Conservation (phyloP, 2,113 vertebrate species). For the Oceanites oceanicus region DNA sequence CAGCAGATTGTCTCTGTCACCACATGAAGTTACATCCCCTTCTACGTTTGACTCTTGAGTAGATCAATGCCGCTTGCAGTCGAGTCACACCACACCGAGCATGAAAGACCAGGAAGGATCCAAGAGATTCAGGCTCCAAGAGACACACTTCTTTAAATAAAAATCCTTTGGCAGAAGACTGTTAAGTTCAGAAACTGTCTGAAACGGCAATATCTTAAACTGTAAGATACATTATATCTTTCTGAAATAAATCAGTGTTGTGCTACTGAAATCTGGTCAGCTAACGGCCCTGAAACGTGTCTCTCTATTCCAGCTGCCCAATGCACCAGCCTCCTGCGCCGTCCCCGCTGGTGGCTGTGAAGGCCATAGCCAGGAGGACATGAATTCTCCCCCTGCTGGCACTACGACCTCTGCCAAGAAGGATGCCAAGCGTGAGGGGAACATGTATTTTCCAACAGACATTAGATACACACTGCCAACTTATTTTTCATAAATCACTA, state of each 20-base stretch:
- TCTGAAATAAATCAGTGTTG: not conserved
- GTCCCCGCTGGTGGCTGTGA: not conserved
- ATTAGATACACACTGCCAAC: not conserved
- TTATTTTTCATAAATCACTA: not conserved
- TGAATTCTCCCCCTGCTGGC: not conserved
- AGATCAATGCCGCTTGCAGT: not conserved
- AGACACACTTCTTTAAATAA: not conserved
- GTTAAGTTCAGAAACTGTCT: not conserved
- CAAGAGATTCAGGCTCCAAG: not conserved
- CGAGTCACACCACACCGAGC: not conserved
- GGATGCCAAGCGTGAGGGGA: not conserved
- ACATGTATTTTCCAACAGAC: not conserved
- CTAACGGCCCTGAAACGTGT: not conserved
- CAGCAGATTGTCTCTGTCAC: not conserved
- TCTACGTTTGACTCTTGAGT: not conserved
- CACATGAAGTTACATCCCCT: not conserved
- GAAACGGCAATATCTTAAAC: not conserved
- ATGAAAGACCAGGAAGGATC: not conserved
- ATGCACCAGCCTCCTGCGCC: fast-evolving
- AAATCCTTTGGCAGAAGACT: not conserved
- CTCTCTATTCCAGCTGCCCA: not conserved
- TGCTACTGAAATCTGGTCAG: not conserved
- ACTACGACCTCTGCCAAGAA: not conserved
- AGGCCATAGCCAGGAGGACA: not conserved
- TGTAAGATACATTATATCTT: not conserved